Base-by-base conservation (phyloP, 2,113 vertebrate species). In the Arothron firmamentum region DNA sequence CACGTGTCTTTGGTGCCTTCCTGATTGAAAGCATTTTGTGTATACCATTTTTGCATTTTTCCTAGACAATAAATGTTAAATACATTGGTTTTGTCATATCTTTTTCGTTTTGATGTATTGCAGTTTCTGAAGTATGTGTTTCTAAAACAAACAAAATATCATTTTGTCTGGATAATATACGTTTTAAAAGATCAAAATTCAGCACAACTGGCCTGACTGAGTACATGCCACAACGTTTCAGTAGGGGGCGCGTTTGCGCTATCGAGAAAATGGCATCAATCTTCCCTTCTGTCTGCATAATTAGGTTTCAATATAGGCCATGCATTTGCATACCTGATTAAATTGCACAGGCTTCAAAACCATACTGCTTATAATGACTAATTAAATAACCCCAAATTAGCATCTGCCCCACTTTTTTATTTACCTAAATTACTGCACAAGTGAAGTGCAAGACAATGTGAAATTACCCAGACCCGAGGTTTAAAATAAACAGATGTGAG, bases 1-100 rank as follows among this genome's bases (percentile, higher is more conserved):
- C 53, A 31, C 34, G 50, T 77, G 77, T 89, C 79, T 78, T 84
- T 66, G 61, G 88, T 90, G 88, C 88, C 89, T 90, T 88, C 85
- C 76, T 75, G 71, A 75, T 77, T 81, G 66, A 75, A 86, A 80
- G 60, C 62, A 78, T 78, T 85, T 57, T 87, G 68, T 87, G 81
- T 75, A 80, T 71, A 84, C 64, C 75, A 71, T 78, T 85, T 83
- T 81, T 79, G 58, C 81, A 81, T 82, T 75, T 59, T 62, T 86
- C 64, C 62, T 80, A 67, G 84, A 67, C 16, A 84, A 84, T 86
- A 89, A 88, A 89, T 86, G 67, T 82, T 75, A 77, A 84, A 73
- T 80, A 85, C 86, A 82, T 85, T 77, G 71, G 79, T 47, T 72
- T 56, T 55, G 52, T 72, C 56, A 18, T 79, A 57, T 88, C 23